These are phyloP conservation scores for Ethmia dodecea DNA, from an alignment of 2,888 invertebrate genomes.

Conservation along the genomic window DNA sequence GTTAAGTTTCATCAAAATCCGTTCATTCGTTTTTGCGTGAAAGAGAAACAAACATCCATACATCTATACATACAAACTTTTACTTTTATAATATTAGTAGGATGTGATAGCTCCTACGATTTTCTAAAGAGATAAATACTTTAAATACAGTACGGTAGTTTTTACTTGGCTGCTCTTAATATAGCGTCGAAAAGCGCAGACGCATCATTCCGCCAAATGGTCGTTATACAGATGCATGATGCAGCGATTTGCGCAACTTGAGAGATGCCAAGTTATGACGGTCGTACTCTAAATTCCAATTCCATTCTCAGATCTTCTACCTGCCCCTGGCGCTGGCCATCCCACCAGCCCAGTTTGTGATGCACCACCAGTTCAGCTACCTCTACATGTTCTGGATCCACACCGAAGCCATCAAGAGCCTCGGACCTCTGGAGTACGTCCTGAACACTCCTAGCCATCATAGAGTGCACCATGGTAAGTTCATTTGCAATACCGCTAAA, in stretches of 20 bases:
- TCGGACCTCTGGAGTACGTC: slow-evolving; percentile 91
- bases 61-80: not conserved
- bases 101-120: too few relatives aligned
- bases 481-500: not conserved
- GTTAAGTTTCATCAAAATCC: too few relatives aligned
- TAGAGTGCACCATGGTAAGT: slow-evolving; percentile 87
- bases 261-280: too few relatives aligned
- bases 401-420: slow-evolving; percentile 86
- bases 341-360: slow-evolving; percentile 87
- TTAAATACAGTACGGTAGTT: too few relatives aligned
- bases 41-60: not conserved
- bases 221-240: too few relatives aligned
- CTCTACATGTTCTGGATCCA: slow-evolving; percentile 97
- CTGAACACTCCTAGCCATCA: slow-evolving; percentile 95
- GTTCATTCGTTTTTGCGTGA: too few relatives aligned
- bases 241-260: too few relatives aligned
- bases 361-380: slow-evolving; percentile 92
- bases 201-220: too few relatives aligned
- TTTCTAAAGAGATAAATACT: not conserved
- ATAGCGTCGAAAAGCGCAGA: too few relatives aligned
- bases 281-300: not conserved
- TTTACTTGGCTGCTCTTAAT: too few relatives aligned
- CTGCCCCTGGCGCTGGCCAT: slow-evolving; percentile 85
- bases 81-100: not conserved
- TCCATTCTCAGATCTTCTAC: slow-evolving; percentile 80